A percentile compares a stretch with the other conserved stretches of the same genome.
These are phyloP conservation scores for Ondatra zibethicus DNA, from an alignment of 2,113 vertebrate species.

Conservation along the genomic window DNA sequence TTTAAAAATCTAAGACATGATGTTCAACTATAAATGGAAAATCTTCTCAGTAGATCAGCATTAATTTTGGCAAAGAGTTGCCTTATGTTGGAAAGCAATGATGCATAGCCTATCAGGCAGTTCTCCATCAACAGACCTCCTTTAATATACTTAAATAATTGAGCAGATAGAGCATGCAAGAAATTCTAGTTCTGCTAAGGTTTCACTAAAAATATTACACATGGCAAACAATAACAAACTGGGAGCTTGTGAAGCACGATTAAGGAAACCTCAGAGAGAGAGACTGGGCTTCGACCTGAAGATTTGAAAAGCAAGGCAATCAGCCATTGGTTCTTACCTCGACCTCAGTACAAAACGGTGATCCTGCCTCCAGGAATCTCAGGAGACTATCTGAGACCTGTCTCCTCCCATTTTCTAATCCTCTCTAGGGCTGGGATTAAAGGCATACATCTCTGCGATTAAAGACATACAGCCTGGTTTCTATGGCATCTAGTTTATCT, in stretches of 20 bases:
- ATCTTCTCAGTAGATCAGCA: background rate
- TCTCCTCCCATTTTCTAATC: too few species aligned
- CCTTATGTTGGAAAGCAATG: background rate
- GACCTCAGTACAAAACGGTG: too few species aligned
- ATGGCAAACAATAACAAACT: slow-evolving; percentile 9
- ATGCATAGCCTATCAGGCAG: background rate
- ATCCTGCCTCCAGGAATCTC: too few species aligned
- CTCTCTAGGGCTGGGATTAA: too few species aligned
- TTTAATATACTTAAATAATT: background rate
- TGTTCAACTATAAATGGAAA: slow-evolving; percentile 17
- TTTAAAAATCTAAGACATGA: slow-evolving; percentile 57
- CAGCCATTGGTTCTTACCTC: too few species aligned
- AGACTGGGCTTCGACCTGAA: too few species aligned
- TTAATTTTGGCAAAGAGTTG: background rate
- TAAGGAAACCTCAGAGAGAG: too few species aligned
- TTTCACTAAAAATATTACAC: background rate
- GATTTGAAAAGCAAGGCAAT: too few species aligned
- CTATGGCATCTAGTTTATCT: too few species aligned
- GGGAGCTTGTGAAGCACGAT: background rate
- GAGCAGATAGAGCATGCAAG: slow-evolving; percentile 21
- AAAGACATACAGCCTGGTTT: too few species aligned
- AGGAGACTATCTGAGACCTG: too few species aligned
- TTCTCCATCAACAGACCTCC: background rate
- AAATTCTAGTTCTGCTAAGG: background rate
- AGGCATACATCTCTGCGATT: too few species aligned